Conservation (phyloP, 2,113 vertebrate species). For the Pionites leucogaster region DNA sequence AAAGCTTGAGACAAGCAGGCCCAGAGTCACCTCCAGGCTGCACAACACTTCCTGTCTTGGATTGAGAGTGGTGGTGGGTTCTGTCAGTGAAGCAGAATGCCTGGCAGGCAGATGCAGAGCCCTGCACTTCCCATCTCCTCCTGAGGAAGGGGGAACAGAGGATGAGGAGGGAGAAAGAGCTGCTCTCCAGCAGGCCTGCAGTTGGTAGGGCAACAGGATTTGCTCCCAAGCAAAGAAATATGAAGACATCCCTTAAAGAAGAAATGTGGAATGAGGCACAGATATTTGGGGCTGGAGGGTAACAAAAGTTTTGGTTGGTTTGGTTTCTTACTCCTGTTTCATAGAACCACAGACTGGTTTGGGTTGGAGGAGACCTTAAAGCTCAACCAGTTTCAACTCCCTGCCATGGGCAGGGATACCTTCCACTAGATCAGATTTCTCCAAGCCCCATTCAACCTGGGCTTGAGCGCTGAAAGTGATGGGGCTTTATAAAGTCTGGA, state of each 20-base stretch:
- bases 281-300: neutral
- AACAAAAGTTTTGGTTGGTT: neutral
- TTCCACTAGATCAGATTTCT: neutral
- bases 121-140: fast-evolving
- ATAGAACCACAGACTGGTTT: neutral
- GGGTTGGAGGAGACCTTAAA: neutral
- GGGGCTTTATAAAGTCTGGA: neutral
- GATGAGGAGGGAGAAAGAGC: neutral
- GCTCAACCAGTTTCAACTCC: neutral
- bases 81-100: neutral
- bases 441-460: neutral
- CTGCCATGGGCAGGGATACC: neutral
- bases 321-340: neutral
- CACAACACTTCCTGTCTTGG: neutral
- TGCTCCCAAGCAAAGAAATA: neutral
- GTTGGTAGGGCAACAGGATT: neutral
- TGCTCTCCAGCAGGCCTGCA: neutral
- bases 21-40: conserved; percentile 59
- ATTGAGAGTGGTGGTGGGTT: neutral
- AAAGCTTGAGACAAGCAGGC: conserved; percentile 38
- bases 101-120: conserved; percentile 9
- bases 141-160: neutral
- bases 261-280: neutral
- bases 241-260: neutral
- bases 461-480: neutral